Conservation (phyloP, 2,113 vertebrate genomes). For the Stictonetta naevosa region DNA sequence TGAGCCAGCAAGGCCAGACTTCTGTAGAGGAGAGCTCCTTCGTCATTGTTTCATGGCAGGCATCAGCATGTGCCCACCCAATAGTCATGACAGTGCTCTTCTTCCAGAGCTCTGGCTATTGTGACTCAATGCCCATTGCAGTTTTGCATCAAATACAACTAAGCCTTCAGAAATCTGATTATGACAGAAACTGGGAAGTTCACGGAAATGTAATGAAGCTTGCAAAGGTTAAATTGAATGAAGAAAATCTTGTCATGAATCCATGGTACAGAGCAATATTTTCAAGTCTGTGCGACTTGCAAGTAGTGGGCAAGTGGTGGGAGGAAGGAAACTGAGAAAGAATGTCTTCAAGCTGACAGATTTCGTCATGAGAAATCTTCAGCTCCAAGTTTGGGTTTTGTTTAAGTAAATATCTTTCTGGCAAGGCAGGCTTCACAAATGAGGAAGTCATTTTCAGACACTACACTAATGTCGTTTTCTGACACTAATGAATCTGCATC, state of each 20-base stretch:
- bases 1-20: background rate
- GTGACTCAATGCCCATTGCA: background rate
- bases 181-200: conserved; percentile 23
- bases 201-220: conserved; percentile 43
- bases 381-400: conserved; percentile 18
- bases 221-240: conserved; percentile 55
- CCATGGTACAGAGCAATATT: conserved; percentile 16
- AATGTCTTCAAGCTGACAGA: conserved; percentile 35
- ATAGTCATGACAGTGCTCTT: background rate
- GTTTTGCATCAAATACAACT: conserved; percentile 1
- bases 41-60: background rate
- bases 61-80: background rate
- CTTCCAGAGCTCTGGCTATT: background rate
- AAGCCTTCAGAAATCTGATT: conserved; percentile 48
- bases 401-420: conserved; percentile 48
- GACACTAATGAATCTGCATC: background rate
- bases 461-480: background rate
- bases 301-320: background rate
- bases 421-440: conserved; percentile 24
- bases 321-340: conserved; percentile 19
- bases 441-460: conserved; percentile 6
- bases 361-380: conserved; percentile 24
- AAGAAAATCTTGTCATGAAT: conserved; percentile 38
- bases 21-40: background rate
- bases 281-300: conserved; percentile 41